Conservation (phyloP, 1,140 invertebrate species). For the Propsilocerus akamusi region DNA sequence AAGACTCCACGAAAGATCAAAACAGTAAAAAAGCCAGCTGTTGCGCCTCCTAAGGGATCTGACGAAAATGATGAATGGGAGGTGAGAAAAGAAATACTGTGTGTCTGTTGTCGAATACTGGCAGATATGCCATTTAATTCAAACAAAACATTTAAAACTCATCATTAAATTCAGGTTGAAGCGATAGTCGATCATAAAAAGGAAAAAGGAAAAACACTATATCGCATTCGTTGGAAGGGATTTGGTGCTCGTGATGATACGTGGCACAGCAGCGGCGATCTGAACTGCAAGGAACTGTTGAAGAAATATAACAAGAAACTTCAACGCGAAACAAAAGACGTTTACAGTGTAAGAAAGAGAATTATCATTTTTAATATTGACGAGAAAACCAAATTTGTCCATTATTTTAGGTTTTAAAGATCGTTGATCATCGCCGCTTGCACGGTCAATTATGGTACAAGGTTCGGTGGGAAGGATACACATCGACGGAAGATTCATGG, state of each 20-base stretch:
- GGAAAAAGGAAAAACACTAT: constrained; percentile 45
- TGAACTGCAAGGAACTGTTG: constrained; percentile 47
- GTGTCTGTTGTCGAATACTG: too few species aligned
- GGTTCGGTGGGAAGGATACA: constrained; percentile 69
- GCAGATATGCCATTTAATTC: too few species aligned
- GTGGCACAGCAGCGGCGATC: constrained; percentile 59
- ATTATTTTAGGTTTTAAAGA: constrained; percentile 38
- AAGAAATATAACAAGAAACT: constrained; percentile 34
- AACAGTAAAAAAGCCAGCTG: not conserved
- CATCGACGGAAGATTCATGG: constrained; percentile 54
- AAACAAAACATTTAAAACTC: too few species aligned
- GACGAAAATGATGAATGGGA: not conserved
- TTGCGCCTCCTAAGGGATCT: not conserved
- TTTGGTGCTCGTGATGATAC: constrained; percentile 52
- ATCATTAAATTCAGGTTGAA: constrained; percentile 36
- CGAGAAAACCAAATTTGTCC: not conserved
- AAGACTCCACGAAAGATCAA: not conserved
- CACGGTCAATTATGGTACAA: constrained; percentile 49
- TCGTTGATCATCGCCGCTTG: constrained; percentile 43
- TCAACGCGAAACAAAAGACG: constrained; percentile 11
- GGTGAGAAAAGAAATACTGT: too few species aligned
- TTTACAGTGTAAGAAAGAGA: not conserved
- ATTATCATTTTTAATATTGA: not conserved
- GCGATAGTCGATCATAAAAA: constrained; percentile 45
- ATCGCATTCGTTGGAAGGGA: constrained; percentile 66